phyloP scores from a whole-genome alignment of 53 echinoderm and acorn worm genomes.

The Holothuria scabra region DNA sequence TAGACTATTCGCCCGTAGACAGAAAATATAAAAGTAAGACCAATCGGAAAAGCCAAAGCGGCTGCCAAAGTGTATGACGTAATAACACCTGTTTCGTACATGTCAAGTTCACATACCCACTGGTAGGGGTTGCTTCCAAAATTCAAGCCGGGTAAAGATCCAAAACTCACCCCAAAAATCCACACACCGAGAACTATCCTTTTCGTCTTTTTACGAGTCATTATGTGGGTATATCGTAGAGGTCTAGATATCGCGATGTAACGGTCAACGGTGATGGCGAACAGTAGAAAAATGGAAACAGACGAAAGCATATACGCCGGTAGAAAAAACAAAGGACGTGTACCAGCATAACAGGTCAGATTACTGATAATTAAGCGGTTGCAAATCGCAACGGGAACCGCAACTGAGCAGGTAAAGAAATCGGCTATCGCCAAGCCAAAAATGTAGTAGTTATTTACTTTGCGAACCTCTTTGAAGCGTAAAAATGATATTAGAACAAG shows the following conservation, averaged over 20 bases:
- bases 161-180: too few relatives aligned
- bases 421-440: constrained; percentile 14
- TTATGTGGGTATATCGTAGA: background rate
- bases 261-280: background rate
- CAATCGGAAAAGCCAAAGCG: too few relatives aligned
- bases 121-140: too few relatives aligned
- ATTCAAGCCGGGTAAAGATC: too few relatives aligned
- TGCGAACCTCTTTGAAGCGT: constrained; percentile 1
- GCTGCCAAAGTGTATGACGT: too few relatives aligned
- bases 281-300: background rate
- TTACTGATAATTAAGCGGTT: background rate
- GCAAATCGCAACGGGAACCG: background rate
- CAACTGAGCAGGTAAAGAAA: background rate
- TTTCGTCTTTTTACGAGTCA: background rate
- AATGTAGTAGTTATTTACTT: constrained; percentile 1
- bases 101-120: too few relatives aligned
- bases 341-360: background rate
- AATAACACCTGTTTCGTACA: too few relatives aligned
- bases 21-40: too few relatives aligned
- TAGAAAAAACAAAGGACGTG: background rate
- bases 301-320: background rate
- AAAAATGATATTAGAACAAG: background rate
- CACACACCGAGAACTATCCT: too few relatives aligned
- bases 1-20: too few relatives aligned
- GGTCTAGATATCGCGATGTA: constrained; percentile 15